phyloP scores from a whole-genome alignment of 2,113 vertebrate genomes.

The Suricata suricatta region DNA sequence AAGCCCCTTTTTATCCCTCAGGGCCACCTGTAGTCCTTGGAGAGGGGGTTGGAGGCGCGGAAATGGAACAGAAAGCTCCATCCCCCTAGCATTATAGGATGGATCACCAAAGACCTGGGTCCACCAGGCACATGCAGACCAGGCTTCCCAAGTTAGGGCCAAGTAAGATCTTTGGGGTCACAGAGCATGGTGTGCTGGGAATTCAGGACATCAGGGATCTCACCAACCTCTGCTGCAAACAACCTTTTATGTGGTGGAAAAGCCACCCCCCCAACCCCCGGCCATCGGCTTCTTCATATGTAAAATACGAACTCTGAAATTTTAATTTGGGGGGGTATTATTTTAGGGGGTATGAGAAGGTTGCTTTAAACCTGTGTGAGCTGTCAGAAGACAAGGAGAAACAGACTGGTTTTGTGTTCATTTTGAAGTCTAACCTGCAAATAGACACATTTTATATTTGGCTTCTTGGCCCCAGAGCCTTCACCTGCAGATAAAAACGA shows the following conservation, averaged over 20 bases:
- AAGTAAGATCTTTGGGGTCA: not conserved
- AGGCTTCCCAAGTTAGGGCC: not conserved
- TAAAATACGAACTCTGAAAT: not conserved
- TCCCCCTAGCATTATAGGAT: not conserved
- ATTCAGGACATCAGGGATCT: not conserved
- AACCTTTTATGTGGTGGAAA: not conserved
- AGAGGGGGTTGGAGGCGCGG: too few species aligned
- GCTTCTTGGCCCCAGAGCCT: not conserved
- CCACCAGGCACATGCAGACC: not conserved
- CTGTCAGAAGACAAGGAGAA: not conserved
- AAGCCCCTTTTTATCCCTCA: not conserved
- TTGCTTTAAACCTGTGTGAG: not conserved
- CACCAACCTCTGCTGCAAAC: not conserved
- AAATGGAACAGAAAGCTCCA: not conserved
- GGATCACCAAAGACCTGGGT: not conserved
- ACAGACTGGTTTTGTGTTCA: not conserved
- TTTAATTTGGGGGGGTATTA: not conserved
- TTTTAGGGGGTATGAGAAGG: not conserved
- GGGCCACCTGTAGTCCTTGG: not conserved
- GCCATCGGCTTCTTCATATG: not conserved
- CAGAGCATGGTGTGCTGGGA: accelerated
- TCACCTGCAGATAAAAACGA: constrained; percentile 3
- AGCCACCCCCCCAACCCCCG: not conserved
- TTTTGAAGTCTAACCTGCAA: not conserved
- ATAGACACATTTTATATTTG: constrained; percentile 17